A percentile compares a stretch with the other conserved stretches of the same genome.
These are phyloP conservation scores for Podarcis siculus DNA, from an alignment of 2,797 vertebrate species.

Conservation along the genomic window DNA sequence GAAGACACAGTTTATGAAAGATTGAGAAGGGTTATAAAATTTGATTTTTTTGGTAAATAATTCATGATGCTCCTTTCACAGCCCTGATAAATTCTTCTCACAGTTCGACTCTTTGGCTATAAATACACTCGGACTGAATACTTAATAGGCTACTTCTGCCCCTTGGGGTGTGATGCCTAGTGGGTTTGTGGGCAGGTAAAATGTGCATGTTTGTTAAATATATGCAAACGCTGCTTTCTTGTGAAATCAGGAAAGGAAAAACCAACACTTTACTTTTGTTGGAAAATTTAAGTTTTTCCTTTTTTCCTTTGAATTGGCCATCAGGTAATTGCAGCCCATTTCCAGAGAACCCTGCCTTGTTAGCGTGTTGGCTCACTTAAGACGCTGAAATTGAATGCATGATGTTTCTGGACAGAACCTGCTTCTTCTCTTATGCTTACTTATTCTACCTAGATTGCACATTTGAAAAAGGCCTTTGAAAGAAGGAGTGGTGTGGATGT, in stretches of 20 bases:
- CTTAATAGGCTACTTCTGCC: constrained; percentile 39
- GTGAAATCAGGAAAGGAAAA: not conserved
- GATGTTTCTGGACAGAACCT: not conserved
- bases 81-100: constrained; percentile 38
- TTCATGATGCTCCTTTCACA: constrained; percentile 54
- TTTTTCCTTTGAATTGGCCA: not conserved
- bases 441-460: no score
- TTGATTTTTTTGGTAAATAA: constrained; percentile 68
- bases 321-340: not conserved
- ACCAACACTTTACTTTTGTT: not conserved
- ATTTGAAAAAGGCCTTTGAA: not conserved
- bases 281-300: not conserved
- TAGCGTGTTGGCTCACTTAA: not conserved
- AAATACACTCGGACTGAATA: constrained; percentile 52
- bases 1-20: constrained; percentile 64
- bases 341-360: not conserved
- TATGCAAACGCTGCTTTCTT: not conserved
- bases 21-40: constrained; percentile 67
- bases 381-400: not conserved
- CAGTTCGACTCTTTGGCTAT: constrained; percentile 46
- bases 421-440: no score
- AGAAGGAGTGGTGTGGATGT: not conserved
- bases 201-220: constrained; percentile 9
- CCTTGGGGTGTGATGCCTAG: constrained; percentile 31
- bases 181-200: not conserved